A percentile compares a stretch with the other conserved stretches of the same genome.
phyloP scores from a whole-genome alignment of 2,888 invertebrate species.

The Dyspetes luteomarginatus region DNA sequence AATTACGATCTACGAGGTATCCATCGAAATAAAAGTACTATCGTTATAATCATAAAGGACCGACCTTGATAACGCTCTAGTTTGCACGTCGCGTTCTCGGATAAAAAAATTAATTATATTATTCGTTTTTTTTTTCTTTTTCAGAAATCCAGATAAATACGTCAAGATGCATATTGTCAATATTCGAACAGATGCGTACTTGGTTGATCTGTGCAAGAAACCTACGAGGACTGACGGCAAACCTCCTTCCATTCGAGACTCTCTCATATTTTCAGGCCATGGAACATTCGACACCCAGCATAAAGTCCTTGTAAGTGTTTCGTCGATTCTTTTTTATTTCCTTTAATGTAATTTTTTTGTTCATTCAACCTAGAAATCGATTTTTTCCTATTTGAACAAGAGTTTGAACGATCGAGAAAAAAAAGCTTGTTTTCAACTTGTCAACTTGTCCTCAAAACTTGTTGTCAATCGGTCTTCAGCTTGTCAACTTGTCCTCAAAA shows the following conservation, averaged over 20 bases:
- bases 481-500: too few relatives aligned
- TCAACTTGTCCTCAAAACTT: too few relatives aligned
- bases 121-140: constrained; percentile 27
- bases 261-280: constrained; percentile 82
- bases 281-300: constrained; percentile 75
- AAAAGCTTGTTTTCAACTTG: too few relatives aligned
- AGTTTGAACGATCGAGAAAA: neutral
- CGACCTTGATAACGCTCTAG: too few relatives aligned
- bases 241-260: constrained; percentile 82
- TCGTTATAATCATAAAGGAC: too few relatives aligned
- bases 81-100: too few relatives aligned
- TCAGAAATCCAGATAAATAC: constrained; percentile 65
- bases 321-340: constrained; percentile 4
- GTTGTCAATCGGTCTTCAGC: too few relatives aligned
- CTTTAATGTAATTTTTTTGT: neutral
- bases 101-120: too few relatives aligned
- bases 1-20: too few relatives aligned
- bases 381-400: too few relatives aligned
- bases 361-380: constrained; percentile 45
- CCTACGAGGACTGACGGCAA: constrained; percentile 45
- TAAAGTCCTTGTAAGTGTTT: constrained; percentile 68
- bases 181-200: constrained; percentile 61
- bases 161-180: constrained; percentile 76
- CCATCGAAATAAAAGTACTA: too few relatives aligned
- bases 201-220: constrained; percentile 81